Evolutionary conservation across 1,140 invertebrate genomes (phyloP).

Genomic region (Pogonomyrmex barbatus): DNA sequence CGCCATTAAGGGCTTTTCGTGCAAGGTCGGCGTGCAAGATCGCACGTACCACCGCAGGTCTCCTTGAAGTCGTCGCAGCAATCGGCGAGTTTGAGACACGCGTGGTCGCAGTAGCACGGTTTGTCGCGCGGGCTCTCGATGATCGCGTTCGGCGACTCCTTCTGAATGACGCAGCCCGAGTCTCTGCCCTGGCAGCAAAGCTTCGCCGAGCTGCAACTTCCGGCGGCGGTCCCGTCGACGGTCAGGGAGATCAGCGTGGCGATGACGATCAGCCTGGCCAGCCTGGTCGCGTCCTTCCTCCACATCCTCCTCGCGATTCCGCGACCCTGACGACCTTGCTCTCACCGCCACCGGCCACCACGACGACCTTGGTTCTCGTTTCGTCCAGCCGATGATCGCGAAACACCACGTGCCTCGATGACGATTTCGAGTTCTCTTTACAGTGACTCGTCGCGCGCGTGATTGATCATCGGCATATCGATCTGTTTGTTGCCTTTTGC

Average conservation of each 20-base stretch:
- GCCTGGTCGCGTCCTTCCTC: conserved; percentile 42
- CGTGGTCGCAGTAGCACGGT: conserved; percentile 95
- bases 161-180: conserved; percentile 95
- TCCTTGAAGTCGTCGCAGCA: conserved; percentile 95
- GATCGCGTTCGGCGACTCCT: conserved; percentile 93
- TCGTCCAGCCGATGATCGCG: neutral
- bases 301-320: conserved; percentile 55
- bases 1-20: neutral
- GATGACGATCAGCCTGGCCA: conserved; percentile 39
- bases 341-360: conserved; percentile 10
- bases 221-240: conserved; percentile 75
- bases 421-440: neutral
- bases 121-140: conserved; percentile 93
- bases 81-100: conserved; percentile 94
- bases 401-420: conserved; percentile 21
- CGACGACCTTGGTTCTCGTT: conserved; percentile 29
- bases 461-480: conserved; percentile 23
- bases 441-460: neutral
- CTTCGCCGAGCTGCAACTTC: conserved; percentile 91
- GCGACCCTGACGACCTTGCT: conserved; percentile 58
- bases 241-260: conserved; percentile 30
- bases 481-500: neutral
- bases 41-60: conserved; percentile 92
- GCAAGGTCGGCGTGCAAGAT: neutral
- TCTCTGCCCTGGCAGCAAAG: conserved; percentile 93